phyloP scores from a whole-genome alignment of 2,888 invertebrate species.

The Drosophila setosimentum region DNA sequence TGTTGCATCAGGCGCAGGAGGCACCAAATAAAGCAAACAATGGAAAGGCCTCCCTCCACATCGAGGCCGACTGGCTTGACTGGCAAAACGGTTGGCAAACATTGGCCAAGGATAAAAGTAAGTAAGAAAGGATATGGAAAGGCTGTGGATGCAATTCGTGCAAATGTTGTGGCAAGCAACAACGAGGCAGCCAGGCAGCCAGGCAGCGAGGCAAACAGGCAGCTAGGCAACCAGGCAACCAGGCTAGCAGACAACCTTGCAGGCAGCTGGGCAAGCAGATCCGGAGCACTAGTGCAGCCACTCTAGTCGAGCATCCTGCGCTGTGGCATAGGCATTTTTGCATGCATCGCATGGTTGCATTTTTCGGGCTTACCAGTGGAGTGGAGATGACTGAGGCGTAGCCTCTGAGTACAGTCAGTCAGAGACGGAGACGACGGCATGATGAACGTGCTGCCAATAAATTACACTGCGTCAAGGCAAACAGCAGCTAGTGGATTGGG shows the following conservation, averaged over 20 bases:
- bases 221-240: constrained; percentile 41
- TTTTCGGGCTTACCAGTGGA: constrained; percentile 71
- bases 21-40: constrained; percentile 64
- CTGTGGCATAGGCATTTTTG: constrained; percentile 77
- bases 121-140: constrained; percentile 63
- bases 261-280: constrained; percentile 17
- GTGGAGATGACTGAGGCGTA: constrained; percentile 28
- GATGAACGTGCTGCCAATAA: constrained; percentile 81
- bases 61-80: constrained; percentile 40
- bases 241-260: constrained; percentile 3
- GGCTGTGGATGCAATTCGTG: constrained; percentile 73
- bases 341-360: constrained; percentile 80
- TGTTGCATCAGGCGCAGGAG: constrained; percentile 62
- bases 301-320: constrained; percentile 33
- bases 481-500: constrained; percentile 37
- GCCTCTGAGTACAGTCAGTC: constrained; percentile 27
- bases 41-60: constrained; percentile 40
- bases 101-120: constrained; percentile 74
- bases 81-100: constrained; percentile 76
- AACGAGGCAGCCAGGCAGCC: constrained; percentile 14
- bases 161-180: constrained; percentile 67
- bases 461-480: constrained; percentile 79
- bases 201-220: constrained; percentile 16
- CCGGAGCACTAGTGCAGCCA: constrained; percentile 18
- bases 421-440: constrained; percentile 68